Evolutionary conservation across 2,113 vertebrate genomes (phyloP), one percentile per base, ranked within the genome.

Genomic region (Prunella fulvescens): DNA sequence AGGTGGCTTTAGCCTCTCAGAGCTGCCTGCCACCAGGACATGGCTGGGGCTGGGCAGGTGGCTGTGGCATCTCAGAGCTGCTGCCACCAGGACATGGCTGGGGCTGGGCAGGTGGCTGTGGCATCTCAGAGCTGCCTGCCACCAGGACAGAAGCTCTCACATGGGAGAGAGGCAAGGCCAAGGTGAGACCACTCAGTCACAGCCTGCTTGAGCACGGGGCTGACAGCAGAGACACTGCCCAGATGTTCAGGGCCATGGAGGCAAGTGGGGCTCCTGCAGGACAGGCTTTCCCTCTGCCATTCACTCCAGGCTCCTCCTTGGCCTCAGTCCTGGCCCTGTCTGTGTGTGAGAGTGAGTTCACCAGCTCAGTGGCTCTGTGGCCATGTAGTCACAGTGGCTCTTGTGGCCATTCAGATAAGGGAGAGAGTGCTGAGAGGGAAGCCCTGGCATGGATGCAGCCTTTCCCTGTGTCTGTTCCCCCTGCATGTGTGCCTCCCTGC

Each of bases 71-170:
- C 54, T 39, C 0, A 3, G 42, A 67, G 25, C 57, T 50, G 50
- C 81, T 37, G 72, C 12, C 2, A 37, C 37, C 37, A 37, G 37
- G 37, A 37, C 0, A 0, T 10, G 29, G 25, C 42, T 51, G 56
- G 29, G 60, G 61, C 56, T 58, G 69, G 45, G 56, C 56, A 14
- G 62, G 33, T n/a, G n/a, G 37, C 33, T 50, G 7, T 16, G 19
- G 61, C 74, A 39, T 53, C 54, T 39, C 0, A 3, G 42, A 67
- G 25, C 57, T 50, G 50, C 81, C 40, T 37, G 72, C 12, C 2
- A 0, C 7, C 1, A 3, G 33, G 39, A 8, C 0, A 0, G 65
- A 82, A 42, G 51, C 37, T 3, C 2, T 20, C 11, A 7, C n/a
- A 44, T 40, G 42, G 44, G 45, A 70, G 64, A 77, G 69, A 40